phyloP scores from a whole-genome alignment of 2,797 vertebrate genomes.

The Hirundo rustica region DNA sequence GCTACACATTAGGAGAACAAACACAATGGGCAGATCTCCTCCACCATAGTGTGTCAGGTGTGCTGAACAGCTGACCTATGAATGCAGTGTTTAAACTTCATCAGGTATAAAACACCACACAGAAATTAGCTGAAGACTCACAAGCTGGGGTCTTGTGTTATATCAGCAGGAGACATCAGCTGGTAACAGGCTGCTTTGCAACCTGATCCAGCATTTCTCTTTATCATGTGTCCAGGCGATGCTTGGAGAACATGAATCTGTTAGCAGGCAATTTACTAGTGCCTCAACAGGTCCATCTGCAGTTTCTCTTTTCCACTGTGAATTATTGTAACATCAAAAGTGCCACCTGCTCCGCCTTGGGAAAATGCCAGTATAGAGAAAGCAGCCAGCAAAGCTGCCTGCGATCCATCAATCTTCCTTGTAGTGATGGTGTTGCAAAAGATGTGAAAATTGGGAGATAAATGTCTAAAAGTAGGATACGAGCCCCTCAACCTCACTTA shows the following conservation, averaged over 20 bases:
- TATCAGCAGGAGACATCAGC: neutral
- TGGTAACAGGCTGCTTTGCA: conserved; percentile 1
- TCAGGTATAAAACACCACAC: neutral
- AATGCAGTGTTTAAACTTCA: neutral
- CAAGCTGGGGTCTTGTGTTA: neutral
- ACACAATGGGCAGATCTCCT: neutral
- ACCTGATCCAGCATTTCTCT: neutral
- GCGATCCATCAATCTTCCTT: neutral
- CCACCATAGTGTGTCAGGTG: neutral
- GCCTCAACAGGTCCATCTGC: neutral
- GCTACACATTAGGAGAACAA: neutral
- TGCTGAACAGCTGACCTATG: neutral
- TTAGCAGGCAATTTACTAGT: conserved; percentile 28
- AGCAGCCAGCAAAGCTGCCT: neutral
- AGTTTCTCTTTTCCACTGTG: conserved; percentile 4
- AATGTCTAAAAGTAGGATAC: neutral
- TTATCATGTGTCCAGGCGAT: neutral
- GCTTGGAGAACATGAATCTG: conserved; percentile 26
- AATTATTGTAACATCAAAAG: conserved; percentile 2
- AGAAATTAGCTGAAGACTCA: neutral
- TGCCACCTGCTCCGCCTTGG: conserved; percentile 47
- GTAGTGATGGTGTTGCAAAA: neutral
- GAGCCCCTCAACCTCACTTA: neutral
- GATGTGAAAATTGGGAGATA: neutral
- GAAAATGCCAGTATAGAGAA: neutral